Evolutionary conservation across 2,888 invertebrate species (phyloP).

Genomic region (Galerucella nymphaeae): DNA sequence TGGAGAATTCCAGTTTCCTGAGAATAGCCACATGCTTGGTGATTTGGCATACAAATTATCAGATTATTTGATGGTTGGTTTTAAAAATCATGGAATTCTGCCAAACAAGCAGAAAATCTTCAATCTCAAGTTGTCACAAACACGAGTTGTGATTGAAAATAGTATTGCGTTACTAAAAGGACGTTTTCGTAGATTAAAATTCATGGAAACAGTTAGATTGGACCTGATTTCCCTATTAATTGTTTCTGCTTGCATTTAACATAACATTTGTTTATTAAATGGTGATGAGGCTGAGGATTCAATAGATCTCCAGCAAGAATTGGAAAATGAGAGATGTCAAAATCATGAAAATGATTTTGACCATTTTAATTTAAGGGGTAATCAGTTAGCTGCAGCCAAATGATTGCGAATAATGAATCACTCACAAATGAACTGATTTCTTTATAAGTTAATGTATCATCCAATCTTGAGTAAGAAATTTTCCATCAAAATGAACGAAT

Average conservation of each 20-base stretch:
- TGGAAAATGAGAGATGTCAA: constrained; percentile 21
- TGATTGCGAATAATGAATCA: background rate
- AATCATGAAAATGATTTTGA: too few species aligned
- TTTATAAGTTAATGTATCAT: too few species aligned
- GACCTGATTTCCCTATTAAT: constrained; percentile 10
- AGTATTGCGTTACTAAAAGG: constrained; percentile 23
- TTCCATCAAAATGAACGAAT: too few species aligned
- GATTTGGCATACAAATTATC: constrained; percentile 26
- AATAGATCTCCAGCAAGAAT: constrained; percentile 11
- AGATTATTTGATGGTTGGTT: constrained; percentile 16
- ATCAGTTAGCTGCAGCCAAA: constrained; percentile 21
- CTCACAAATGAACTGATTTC: too few species aligned
- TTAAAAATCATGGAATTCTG: background rate
- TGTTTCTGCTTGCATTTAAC: constrained; percentile 20
- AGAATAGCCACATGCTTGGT: constrained; percentile 24
- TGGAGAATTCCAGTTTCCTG: constrained; percentile 40
- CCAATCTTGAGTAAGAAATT: too few species aligned
- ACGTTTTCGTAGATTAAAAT: constrained; percentile 18
- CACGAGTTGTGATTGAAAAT: constrained; percentile 23
- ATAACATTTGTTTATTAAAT: constrained; percentile 10
- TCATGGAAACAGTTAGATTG: constrained; percentile 25
- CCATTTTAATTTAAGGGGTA: background rate
- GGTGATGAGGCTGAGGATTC: constrained; percentile 6
- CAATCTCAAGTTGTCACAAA: constrained; percentile 14
- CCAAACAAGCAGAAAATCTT: constrained; percentile 24